phyloP scores from a whole-genome alignment of 2,113 vertebrate genomes.

The Pelmatolapia mariae region DNA sequence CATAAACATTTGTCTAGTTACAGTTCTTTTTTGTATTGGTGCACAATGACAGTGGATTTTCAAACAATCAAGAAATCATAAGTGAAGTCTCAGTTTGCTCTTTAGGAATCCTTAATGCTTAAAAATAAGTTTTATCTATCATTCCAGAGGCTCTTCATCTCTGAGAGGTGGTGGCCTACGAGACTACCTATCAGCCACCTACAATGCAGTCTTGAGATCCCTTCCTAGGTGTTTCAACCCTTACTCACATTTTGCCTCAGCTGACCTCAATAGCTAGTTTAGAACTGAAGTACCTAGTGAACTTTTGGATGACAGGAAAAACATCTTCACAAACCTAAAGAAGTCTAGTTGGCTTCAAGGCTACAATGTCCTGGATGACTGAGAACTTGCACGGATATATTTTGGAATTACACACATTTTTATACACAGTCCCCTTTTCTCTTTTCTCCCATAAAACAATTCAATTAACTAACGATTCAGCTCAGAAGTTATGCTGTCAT shows the following conservation, averaged over 20 bases:
- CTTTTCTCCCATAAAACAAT: neutral
- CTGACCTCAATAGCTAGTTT: neutral
- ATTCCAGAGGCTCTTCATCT: neutral
- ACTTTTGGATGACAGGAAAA: neutral
- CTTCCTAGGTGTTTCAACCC: neutral
- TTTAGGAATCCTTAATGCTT: neutral
- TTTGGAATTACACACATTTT: neutral
- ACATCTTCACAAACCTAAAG: neutral
- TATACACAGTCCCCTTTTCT: neutral
- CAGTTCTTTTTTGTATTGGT: neutral
- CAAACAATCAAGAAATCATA: neutral
- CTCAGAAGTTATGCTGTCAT: neutral
- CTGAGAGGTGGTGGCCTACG: neutral
- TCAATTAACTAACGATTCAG: neutral
- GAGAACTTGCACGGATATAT: neutral
- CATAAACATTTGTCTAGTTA: neutral
- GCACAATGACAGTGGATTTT: neutral
- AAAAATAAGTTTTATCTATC: neutral
- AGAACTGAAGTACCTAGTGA: neutral
- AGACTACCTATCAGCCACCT: neutral
- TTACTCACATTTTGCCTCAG: neutral
- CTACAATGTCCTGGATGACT: neutral
- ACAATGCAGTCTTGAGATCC: neutral
- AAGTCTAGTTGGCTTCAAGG: neutral
- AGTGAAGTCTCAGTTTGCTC: neutral